Evolutionary conservation across 2,888 invertebrate species (phyloP).

Genomic region (Platycnemis pennipes): DNA sequence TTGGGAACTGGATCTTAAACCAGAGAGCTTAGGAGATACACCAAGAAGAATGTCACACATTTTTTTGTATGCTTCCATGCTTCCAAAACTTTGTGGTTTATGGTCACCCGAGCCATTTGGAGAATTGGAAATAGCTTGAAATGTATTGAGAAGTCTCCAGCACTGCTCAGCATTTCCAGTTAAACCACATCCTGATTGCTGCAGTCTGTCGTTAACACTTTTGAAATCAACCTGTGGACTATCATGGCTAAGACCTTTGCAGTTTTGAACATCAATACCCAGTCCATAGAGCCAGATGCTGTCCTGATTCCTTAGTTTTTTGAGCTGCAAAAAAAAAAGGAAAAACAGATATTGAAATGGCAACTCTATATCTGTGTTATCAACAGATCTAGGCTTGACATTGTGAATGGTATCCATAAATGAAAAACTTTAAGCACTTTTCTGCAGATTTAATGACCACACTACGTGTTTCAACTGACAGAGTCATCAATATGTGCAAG

Average conservation of each 20-base stretch:
- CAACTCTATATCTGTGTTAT: background rate
- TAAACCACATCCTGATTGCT: slow-evolving; percentile 33
- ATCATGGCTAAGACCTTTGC: background rate
- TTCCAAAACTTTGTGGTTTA: background rate
- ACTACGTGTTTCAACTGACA: background rate
- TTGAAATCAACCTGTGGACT: slow-evolving; percentile 4
- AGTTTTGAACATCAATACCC: background rate
- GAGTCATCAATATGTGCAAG: too few species aligned
- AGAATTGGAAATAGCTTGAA: background rate
- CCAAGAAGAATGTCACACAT: slow-evolving; percentile 34
- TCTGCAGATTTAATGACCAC: too few species aligned
- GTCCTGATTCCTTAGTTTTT: slow-evolving; percentile 37
- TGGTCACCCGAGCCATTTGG: background rate
- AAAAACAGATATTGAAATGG: background rate
- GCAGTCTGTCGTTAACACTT: slow-evolving; percentile 43
- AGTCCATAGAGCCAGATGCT: slow-evolving; percentile 57
- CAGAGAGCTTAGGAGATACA: slow-evolving; percentile 6
- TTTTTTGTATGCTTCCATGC: slow-evolving; percentile 2
- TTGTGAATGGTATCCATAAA: too few species aligned
- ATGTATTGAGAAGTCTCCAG: background rate
- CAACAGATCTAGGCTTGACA: too few species aligned
- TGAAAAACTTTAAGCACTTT: too few species aligned
- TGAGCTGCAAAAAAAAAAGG: background rate
- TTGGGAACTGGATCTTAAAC: background rate
- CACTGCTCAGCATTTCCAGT: slow-evolving; percentile 35